Evolutionary conservation across 2,888 invertebrate species (phyloP), one percentile per base, ranked within the genome.

Genomic region (Polydesmus complanatus): DNA sequence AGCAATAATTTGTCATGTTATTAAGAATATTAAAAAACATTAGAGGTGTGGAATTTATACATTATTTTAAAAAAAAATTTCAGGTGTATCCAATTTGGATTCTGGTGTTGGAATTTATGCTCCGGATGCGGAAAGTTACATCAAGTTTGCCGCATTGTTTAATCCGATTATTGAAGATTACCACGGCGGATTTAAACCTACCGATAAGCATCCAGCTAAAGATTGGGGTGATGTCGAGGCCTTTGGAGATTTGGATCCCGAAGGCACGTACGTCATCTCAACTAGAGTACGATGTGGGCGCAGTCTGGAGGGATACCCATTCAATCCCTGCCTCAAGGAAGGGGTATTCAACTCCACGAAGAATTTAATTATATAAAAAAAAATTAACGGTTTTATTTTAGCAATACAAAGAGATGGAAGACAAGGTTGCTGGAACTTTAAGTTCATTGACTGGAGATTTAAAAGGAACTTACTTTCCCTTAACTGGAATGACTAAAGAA

Each of bases 131-230:
- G 95, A 96, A 77, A 77, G 94, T 61, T 97, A 96, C 81, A 84
- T 86, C 69, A 82, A 87, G 61, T 97, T 96, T 77, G 81, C 88
- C 66, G 90, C 88, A 62, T 81, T 97, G 68, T 96, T 97, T 77
- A 92, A 96, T 79, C 94, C 94, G 75, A 88, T 97, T 80, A 96
- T 97, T 76, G 92, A 93, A 75, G 94, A 94, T 74, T 95, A 95
- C 81, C 95, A 95, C 79, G 83, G 81, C 75, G 94, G 94, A 70
- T 95, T 95, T 83, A 89, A 88, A 81, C 86, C 89, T 77, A 84
- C 84, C 73, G 92, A 92, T 79, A 88, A 88, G 76, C 96, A 97
- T 78, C 96, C 96, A 22, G 79, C 88, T 65, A 86, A 85, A 78
- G 87, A 93, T 80, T 95, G 93, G 79, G 96, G 96, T 70, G 93